Evolutionary conservation across 2,888 invertebrate species (phyloP).

Genomic region (Uloborus plumipes): DNA sequence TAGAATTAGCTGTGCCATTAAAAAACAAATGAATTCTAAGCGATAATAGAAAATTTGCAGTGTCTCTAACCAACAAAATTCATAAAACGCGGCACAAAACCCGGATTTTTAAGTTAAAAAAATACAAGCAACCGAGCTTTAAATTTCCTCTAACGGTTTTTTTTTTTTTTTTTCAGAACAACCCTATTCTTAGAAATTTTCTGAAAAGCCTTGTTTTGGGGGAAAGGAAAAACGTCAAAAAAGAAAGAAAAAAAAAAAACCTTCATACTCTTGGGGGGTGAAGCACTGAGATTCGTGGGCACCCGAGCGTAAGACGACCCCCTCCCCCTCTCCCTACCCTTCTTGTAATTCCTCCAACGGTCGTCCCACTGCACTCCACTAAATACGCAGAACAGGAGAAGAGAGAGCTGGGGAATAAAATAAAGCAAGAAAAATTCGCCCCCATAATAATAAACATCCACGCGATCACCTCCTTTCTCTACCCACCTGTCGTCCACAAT

Average conservation of each 20-base stretch:
- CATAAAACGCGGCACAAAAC: no score
- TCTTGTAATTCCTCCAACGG: slow-evolving; percentile 22
- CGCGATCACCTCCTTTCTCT: slow-evolving; percentile 41
- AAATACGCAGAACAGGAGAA: neutral
- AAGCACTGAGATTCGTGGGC: neutral
- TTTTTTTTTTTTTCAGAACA: no score
- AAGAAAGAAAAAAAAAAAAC: no score
- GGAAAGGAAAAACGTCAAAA: neutral
- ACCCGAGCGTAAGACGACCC: slow-evolving; percentile 10
- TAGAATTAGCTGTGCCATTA: no score
- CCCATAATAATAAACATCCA: slow-evolving; percentile 62
- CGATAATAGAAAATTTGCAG: no score
- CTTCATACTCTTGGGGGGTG: neutral
- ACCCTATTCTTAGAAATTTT: neutral
- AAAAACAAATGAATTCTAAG: no score
- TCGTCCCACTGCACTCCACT: slow-evolving; percentile 12
- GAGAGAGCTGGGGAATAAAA: neutral
- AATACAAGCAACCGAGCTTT: no score
- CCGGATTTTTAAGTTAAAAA: no score
- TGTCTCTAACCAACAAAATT: no score
- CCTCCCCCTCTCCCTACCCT: neutral
- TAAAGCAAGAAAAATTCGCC: slow-evolving; percentile 27
- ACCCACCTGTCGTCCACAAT: slow-evolving; percentile 51
- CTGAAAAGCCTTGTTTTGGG: neutral
- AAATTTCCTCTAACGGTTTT: no score